A percentile compares a stretch with the other conserved stretches of the same genome.
These are phyloP conservation scores for Molanna angustata DNA, from an alignment of 2,888 invertebrate species.

Conservation along the genomic window DNA sequence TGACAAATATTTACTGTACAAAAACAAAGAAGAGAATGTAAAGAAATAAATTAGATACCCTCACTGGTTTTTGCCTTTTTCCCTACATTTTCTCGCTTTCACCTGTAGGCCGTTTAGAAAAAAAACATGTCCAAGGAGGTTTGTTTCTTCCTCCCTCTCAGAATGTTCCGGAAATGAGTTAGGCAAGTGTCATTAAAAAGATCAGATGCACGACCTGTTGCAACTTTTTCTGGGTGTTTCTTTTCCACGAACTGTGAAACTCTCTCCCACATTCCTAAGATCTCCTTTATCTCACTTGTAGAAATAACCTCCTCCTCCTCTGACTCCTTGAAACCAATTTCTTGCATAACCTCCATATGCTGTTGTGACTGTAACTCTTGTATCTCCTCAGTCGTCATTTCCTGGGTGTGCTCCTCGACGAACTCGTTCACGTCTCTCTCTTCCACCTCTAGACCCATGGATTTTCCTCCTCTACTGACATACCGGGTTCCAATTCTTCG, in stretches of 20 bases:
- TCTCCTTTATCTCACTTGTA: too few relatives aligned
- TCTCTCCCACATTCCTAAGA: slow-evolving; percentile 12
- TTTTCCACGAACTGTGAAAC: slow-evolving; percentile 11
- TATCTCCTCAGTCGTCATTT: slow-evolving; percentile 9
- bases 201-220: not conserved
- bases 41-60: too few relatives aligned
- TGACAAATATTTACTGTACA: too few relatives aligned
- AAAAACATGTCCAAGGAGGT: too few relatives aligned
- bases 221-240: too few relatives aligned
- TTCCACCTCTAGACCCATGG: slow-evolving; percentile 17
- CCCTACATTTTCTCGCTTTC: too few relatives aligned
- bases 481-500: slow-evolving; percentile 2
- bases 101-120: too few relatives aligned
- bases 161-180: too few relatives aligned
- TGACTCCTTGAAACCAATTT: slow-evolving; percentile 4
- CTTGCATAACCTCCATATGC: slow-evolving; percentile 5
- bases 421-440: slow-evolving; percentile 15
- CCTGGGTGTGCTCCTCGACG: slow-evolving; percentile 13
- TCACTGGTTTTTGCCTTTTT: not conserved
- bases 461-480: slow-evolving; percentile 14
- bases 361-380: slow-evolving; percentile 6
- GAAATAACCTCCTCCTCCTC: slow-evolving; percentile 12
- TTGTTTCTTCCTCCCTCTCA: too few relatives aligned
- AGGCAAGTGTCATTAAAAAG: not conserved
- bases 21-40: too few relatives aligned